Base-by-base conservation (phyloP, 2,113 vertebrate species). In the Corythornis madagascariensis region DNA sequence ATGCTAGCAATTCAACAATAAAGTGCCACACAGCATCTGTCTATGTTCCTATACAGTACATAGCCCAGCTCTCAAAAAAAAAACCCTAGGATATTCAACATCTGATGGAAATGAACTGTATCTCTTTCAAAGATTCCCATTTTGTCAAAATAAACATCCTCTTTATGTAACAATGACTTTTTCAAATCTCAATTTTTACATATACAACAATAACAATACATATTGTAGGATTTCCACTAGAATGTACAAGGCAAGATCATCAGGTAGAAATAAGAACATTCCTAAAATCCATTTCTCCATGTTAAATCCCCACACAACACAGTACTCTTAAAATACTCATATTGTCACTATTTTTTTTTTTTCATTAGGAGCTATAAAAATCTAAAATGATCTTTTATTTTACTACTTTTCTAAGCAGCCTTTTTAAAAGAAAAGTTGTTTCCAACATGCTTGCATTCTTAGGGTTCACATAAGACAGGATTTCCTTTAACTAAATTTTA, bases 81-180 rank as follows among this genome's bases (percentile, higher is more conserved):
- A 40, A 87, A 81, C 91, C 55, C 29, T 19, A 78, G 6, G 17
- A 66, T 94, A 83, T 50, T 90, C 43, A 57, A 60, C 86, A 88
- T 91, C 91, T 95, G 95, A 67, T 73, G 74, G 50, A 96, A 96
- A 96, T 78, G 61, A 96, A 57, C 76, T 88, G 69, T 76, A 45
- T 72, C 48, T n/a, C 19, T 72, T 93, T 91, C 71, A 87, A 91
- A 91, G 33, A 61, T 59, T 82, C 80, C 73, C 8, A 84, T 95
- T 96, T 96, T 97, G 79, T 67, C 77, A 85, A 88, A 94, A 91
- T 76, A 95, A 90, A 64, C 29, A 85, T 78, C 50, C 56, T 83
- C n/a, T 84, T 86, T 86, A 76, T 52, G 26, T 86, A 96, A 92
- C 6, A 70, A 77, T 43, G 29, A 9, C n/a, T 89, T 92, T 77